Percentiles rank a stretch among this genome's conserved stretches.
These are phyloP conservation scores for Geococcyx californianus DNA, from an alignment of 2,113 vertebrate species.

Conservation along the genomic window DNA sequence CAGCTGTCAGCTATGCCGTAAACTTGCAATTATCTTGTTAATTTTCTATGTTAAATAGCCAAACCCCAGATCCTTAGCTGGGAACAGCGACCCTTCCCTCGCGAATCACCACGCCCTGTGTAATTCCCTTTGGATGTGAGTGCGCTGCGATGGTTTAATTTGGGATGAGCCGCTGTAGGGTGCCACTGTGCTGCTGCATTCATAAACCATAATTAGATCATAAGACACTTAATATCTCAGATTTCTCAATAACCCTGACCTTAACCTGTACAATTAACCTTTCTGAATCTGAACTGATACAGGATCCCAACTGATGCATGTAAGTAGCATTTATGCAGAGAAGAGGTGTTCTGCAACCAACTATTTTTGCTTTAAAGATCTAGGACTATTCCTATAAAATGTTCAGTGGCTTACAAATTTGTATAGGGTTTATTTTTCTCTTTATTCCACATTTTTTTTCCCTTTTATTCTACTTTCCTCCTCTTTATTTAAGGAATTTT, in stretches of 20 bases:
- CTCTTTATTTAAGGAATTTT: neutral
- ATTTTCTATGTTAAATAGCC: neutral
- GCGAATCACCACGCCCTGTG: neutral
- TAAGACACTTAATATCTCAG: neutral
- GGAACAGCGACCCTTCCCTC: neutral
- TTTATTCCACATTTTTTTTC: neutral
- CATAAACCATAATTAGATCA: conserved; percentile 4
- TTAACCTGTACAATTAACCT: neutral
- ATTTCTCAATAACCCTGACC: neutral
- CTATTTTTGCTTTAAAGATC: neutral
- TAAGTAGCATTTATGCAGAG: neutral
- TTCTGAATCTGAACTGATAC: neutral
- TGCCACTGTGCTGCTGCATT: neutral
- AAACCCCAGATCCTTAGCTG: neutral
- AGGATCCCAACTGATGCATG: rapidly evolving
- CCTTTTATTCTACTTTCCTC: neutral
- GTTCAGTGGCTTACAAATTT: neutral
- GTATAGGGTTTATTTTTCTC: neutral
- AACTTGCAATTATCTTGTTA: neutral
- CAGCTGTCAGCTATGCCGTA: neutral
- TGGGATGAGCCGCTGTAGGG: neutral
- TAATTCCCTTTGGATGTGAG: neutral
- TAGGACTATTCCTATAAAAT: neutral
- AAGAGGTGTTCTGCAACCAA: neutral
- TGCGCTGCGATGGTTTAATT: neutral